Evolutionary conservation across 1,140 invertebrate genomes (phyloP), one percentile per base, ranked within the genome.

Genomic region (Panagrolaimus sp.): DNA sequence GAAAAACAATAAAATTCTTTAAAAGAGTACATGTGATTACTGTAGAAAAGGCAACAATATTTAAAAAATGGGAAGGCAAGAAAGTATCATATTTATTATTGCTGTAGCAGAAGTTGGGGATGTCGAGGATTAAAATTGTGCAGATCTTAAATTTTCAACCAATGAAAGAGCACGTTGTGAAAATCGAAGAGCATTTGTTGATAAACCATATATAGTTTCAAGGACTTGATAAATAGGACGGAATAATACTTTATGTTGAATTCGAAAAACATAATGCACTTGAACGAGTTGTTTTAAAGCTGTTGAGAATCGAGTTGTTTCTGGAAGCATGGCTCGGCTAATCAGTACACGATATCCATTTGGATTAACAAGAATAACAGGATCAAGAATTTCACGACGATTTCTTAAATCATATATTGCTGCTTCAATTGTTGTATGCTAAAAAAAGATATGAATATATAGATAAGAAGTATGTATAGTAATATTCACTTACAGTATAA

Each of bases 61-160:
- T n/a, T n/a, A n/a, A n/a, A n/a, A n/a, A n/a, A n/a, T n/a, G n/a
- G n/a, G n/a, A n/a, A n/a, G n/a, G n/a, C n/a, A n/a, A n/a, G n/a
- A n/a, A n/a, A n/a, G n/a, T n/a, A n/a, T n/a, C n/a, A n/a, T n/a
- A n/a, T 38, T 38, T 38, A 38, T 38, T 38, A 7, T 38, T 38
- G 31, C 31, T 38, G 31, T 38, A 38, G 31, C n/a, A n/a, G 31
- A 4, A 38, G 7, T 38, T 38, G 31, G 7, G 2, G 7, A 38
- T 38, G 7, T 4, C 7, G 31, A 38, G 7, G 31, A 38, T 38
- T 38, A 38, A 7, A 38, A 38, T 38, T 38, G 31, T 38, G 51
- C 51, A n/a, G 51, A 57, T n/a, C 51, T 13, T 27, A 57, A 27
- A 16, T 57, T 57, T 20, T 57, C 51, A 57, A 57, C 51, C 11